Evolutionary conservation across 2,113 vertebrate genomes (phyloP).

Genomic region (Platysteira castanea): DNA sequence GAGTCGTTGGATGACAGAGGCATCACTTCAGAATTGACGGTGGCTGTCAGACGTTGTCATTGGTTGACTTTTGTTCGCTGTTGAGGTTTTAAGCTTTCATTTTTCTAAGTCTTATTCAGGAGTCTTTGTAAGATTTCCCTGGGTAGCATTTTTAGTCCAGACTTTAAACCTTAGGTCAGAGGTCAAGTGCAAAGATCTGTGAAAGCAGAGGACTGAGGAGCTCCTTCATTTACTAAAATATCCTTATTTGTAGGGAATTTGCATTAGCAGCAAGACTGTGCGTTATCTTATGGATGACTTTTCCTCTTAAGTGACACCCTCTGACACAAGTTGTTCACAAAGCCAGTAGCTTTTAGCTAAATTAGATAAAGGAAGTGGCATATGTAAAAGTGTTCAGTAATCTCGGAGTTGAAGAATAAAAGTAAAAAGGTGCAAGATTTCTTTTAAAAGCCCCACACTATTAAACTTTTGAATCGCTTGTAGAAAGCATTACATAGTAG

Average conservation of each 20-base stretch:
- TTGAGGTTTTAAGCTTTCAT: conserved; percentile 94
- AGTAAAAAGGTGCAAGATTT: background rate
- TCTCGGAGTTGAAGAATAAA: background rate
- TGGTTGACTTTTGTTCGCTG: conserved; percentile 92
- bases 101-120: conserved; percentile 83
- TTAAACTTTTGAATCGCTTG: background rate
- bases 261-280: conserved; percentile 64
- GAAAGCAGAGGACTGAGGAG: conserved; percentile 68
- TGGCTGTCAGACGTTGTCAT: conserved; percentile 92
- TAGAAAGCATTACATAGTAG: background rate
- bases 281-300: conserved; percentile 56
- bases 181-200: conserved; percentile 81
- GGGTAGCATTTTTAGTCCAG: conserved; percentile 73
- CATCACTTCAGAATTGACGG: conserved; percentile 96
- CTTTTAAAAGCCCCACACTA: background rate
- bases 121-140: conserved; percentile 84
- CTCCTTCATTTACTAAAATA: conserved; percentile 74
- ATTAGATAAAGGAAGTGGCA: background rate
- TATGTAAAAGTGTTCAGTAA: background rate
- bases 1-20: conserved; percentile 86
- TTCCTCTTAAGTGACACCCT: conserved; percentile 73
- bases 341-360: conserved; percentile 68
- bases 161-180: conserved; percentile 79
- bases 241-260: conserved; percentile 73
- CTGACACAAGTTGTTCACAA: conserved; percentile 64